Evolutionary conservation across 2,888 invertebrate genomes (phyloP), one percentile per base, ranked within the genome.

Genomic region (Clunio marinus): DNA sequence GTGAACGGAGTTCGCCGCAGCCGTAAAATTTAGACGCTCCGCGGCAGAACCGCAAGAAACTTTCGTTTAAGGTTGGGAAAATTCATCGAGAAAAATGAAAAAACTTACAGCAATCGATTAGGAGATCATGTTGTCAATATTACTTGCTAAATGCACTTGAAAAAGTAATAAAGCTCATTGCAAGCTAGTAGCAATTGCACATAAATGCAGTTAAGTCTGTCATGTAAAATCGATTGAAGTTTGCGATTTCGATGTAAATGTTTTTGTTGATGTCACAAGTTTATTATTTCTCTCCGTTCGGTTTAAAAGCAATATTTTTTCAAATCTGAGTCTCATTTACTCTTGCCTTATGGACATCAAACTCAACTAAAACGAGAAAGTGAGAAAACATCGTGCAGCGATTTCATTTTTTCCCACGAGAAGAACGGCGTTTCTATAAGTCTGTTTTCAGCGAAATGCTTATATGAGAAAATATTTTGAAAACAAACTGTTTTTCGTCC

Each of bases 401-500:
- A 51, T n/a, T 32, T 4, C n/a, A 20, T 22, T 51, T 17, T 20
- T 51, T 51, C 51, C 51, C 51, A 51, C 51, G 20, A 27, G 7
- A 1, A 57, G 59, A 32, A 24, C 28, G 59, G 45, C 45, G 63
- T 46, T 46, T 63, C 46, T 63, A 20, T 51, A 8, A 8, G 8
- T 25, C 46, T 24, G 63, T 46, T 27, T 60, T 25, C 51, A 24
- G 46, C 28, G 37, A 22, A 63, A 46, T 28, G 41, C 22, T 24
- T 37, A 27, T 45, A 35, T 63, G 63, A 45, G 63, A 63, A 63
- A 63, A 63, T 63, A 46, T 45, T 25, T 45, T 63, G 63, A 63
- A 63, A 63, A 63, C 63, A 63, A 63, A 63, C 63, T 45, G 63
- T 63, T 63, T 63, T 63, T 63, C 63, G 63, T 63, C 63, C 63